Evolutionary conservation across 2,113 vertebrate species (phyloP).

Genomic region (Hippocampus barbouri): DNA sequence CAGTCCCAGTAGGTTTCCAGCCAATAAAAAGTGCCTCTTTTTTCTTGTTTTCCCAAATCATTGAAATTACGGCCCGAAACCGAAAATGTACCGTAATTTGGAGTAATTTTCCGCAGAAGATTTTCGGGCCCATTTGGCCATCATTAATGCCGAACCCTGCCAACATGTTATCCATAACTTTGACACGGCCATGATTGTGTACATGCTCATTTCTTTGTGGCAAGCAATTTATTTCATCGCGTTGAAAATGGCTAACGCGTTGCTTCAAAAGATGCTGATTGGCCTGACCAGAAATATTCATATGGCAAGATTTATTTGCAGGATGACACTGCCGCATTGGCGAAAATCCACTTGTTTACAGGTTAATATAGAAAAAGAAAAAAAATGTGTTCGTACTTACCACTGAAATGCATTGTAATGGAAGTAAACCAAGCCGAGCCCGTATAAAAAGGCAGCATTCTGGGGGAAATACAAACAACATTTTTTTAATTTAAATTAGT

Average conservation of each 20-base stretch:
- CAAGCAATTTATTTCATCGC: neutral
- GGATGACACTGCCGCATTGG: neutral
- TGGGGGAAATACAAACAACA: constrained; percentile 51
- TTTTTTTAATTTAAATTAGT: neutral
- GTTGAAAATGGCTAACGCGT: neutral
- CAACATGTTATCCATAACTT: no score
- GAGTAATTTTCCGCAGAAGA: no score
- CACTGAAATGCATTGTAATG: constrained; percentile 99
- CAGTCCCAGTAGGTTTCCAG: no score
- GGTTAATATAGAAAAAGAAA: neutral
- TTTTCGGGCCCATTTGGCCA: no score
- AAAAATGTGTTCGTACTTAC: constrained; percentile 76
- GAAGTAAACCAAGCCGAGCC: constrained; percentile 99
- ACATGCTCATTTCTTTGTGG: no score
- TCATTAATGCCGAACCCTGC: no score
- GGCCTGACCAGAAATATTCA: neutral
- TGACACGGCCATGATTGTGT: no score
- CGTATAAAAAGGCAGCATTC: constrained; percentile 99
- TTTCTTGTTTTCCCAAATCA: no score
- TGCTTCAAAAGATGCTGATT: neutral
- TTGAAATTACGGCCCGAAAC: no score
- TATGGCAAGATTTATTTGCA: neutral
- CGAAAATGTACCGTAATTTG: no score
- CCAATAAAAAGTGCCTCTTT: no score
- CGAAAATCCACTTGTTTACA: neutral